phyloP scores from a whole-genome alignment of 2,113 vertebrate species.

The Polyodon spathula region DNA sequence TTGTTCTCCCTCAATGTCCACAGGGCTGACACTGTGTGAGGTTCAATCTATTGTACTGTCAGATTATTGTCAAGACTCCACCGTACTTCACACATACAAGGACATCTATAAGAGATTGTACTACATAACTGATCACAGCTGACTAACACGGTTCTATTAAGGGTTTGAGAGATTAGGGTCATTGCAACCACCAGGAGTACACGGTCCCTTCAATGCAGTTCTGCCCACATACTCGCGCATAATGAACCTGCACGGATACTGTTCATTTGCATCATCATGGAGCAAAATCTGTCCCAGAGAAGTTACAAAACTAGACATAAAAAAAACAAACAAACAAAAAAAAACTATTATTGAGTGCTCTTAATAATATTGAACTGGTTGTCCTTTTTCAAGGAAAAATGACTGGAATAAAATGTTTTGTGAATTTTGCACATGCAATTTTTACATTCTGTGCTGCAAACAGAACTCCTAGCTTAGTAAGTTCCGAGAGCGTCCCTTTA shows the following conservation, averaged over 20 bases:
- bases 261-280: background rate
- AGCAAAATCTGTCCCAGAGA: background rate
- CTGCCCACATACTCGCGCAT: background rate
- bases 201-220: background rate
- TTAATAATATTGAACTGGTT: no score
- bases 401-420: no score
- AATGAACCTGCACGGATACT: background rate
- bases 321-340: no score
- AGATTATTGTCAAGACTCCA: slow-evolving; percentile 11
- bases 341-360: no score
- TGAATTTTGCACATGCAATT: no score
- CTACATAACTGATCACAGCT: slow-evolving; percentile 10
- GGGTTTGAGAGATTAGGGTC: slow-evolving; percentile 7
- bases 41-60: slow-evolving; percentile 11
- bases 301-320: background rate
- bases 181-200: slow-evolving; percentile 2
- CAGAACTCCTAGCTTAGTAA: no score
- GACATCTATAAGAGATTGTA: slow-evolving; percentile 6
- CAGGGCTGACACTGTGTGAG: slow-evolving; percentile 7
- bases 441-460: no score
- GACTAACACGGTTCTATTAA: slow-evolving; percentile 9
- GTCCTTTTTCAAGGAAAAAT: no score
- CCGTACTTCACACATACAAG: slow-evolving; percentile 6
- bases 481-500: no score
- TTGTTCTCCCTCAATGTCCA: slow-evolving; percentile 5